phyloP scores from a whole-genome alignment of 2,797 vertebrate species.

The Spinibarbus caldwelli region DNA sequence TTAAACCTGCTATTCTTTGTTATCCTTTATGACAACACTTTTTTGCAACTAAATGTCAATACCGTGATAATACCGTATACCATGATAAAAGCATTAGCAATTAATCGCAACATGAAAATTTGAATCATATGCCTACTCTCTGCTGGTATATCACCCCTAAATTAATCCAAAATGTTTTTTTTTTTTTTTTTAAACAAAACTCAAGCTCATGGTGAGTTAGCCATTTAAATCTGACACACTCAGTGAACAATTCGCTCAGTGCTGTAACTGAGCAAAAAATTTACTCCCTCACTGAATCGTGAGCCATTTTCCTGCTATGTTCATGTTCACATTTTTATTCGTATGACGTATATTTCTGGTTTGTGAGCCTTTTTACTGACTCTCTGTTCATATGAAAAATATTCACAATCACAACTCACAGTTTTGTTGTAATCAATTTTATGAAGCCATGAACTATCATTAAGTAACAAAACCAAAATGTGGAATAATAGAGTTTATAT shows the following conservation, averaged over 20 bases:
- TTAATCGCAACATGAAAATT: too few species aligned
- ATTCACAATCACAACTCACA: neutral
- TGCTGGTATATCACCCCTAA: too few species aligned
- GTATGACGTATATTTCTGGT: neutral
- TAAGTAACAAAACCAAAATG: neutral
- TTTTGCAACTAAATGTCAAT: too few species aligned
- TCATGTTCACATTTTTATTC: neutral
- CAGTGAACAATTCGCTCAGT: neutral
- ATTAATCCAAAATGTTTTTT: too few species aligned
- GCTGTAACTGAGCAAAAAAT: neutral
- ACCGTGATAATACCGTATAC: too few species aligned
- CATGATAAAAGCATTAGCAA: too few species aligned
- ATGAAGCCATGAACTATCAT: neutral
- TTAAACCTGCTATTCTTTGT: too few species aligned
- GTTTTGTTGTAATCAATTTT: neutral
- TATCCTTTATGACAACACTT: too few species aligned
- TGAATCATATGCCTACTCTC: too few species aligned
- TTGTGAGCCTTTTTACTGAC: neutral
- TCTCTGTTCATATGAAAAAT: neutral
- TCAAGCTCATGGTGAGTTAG: neutral
- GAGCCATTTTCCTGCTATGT: neutral
- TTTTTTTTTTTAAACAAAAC: neutral
- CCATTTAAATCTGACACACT: too few species aligned
- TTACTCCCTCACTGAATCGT: neutral
- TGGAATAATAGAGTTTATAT: neutral